phyloP scores from a whole-genome alignment of 2,888 invertebrate species.

The Meliscaeva auricollis region DNA sequence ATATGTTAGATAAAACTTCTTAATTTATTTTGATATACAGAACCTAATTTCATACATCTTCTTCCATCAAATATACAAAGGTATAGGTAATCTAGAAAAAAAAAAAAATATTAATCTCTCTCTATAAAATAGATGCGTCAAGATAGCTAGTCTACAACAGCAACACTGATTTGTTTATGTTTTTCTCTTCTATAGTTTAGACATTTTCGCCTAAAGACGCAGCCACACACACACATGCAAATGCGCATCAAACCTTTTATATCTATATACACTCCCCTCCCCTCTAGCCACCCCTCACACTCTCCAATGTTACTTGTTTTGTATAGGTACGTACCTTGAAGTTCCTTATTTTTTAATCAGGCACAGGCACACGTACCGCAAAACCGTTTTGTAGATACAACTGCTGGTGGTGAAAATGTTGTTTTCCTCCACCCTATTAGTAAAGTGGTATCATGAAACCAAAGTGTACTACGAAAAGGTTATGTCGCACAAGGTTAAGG shows the following conservation, averaged over 20 bases:
- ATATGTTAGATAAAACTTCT: too few relatives aligned
- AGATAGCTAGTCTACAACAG: slow-evolving; percentile 16
- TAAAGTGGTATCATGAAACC: slow-evolving; percentile 21
- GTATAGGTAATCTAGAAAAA: not conserved
- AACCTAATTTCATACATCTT: too few relatives aligned
- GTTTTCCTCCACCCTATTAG: slow-evolving; percentile 4
- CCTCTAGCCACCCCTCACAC: not conserved
- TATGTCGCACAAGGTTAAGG: slow-evolving; percentile 38
- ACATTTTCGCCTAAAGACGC: slow-evolving; percentile 19
- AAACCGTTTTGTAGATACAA: slow-evolving; percentile 8
- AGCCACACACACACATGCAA: slow-evolving; percentile 31
- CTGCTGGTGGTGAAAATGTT: not conserved
- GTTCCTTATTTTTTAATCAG: slow-evolving; percentile 26
- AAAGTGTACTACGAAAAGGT: slow-evolving; percentile 49
- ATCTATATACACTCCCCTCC: too few relatives aligned
- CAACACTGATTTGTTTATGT: slow-evolving; percentile 23
- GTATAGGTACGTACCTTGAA: slow-evolving; percentile 51
- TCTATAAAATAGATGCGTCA: not conserved
- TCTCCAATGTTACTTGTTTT: too few relatives aligned
- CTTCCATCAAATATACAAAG: too few relatives aligned
- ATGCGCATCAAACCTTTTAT: slow-evolving; percentile 14
- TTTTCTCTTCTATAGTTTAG: not conserved
- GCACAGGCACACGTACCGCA: slow-evolving; percentile 5
- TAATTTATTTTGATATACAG: too few relatives aligned
- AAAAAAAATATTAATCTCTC: not conserved